phyloP scores from a whole-genome alignment of 2,888 invertebrate genomes.

The Polietes domitor region DNA sequence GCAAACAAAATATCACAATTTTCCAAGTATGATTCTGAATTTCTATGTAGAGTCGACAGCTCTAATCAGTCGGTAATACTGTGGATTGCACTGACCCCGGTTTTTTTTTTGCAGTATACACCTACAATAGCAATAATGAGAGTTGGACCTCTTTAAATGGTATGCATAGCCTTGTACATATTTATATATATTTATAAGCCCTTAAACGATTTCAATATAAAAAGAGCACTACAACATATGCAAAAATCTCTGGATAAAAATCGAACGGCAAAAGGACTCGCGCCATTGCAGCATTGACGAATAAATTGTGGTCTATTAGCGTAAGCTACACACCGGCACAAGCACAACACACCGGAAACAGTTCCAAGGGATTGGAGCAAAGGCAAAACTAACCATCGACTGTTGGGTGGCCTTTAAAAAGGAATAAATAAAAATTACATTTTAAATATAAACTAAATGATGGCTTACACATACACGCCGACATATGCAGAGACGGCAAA shows the following conservation, averaged over 20 bases:
- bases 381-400: neutral
- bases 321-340: constrained; percentile 27
- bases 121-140: no score
- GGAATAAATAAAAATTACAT: constrained; percentile 33
- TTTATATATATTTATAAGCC: no score
- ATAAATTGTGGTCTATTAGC: constrained; percentile 27
- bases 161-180: no score
- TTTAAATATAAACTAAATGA: constrained; percentile 36
- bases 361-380: constrained; percentile 12
- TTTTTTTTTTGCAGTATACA: no score
- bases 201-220: no score
- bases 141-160: no score
- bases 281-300: constrained; percentile 4
- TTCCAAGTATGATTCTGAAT: no score
- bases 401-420: neutral
- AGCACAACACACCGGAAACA: neutral
- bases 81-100: no score
- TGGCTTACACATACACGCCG: neutral
- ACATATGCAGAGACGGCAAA: neutral
- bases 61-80: no score
- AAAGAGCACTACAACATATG: neutral
- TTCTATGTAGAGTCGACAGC: no score
- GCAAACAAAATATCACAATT: no score
- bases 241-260: neutral
- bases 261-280: neutral